These are phyloP conservation scores for Dione vanillae DNA, from an alignment of 2,888 invertebrate genomes.

Conservation along the genomic window DNA sequence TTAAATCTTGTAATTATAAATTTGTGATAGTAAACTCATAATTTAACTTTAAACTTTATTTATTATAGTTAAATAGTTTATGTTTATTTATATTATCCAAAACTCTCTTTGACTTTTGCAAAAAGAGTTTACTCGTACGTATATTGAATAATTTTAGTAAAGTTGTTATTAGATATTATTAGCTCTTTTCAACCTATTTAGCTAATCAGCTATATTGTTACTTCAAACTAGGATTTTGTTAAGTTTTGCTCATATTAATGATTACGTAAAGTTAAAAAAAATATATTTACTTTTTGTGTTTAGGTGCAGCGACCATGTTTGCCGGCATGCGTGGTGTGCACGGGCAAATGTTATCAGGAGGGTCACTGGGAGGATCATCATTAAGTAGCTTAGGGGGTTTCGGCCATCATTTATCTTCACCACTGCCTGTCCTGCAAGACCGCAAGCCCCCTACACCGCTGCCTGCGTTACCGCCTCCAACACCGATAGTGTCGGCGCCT, in stretches of 20 bases:
- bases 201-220: no score
- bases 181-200: no score
- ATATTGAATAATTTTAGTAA: no score
- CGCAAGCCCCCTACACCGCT: constrained; percentile 85
- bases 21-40: no score
- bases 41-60: no score
- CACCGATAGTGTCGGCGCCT: constrained; percentile 56
- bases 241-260: not conserved
- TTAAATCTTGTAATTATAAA: no score
- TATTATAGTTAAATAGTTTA: no score
- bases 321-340: constrained; percentile 75
- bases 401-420: constrained; percentile 63
- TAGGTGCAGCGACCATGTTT: constrained; percentile 73
- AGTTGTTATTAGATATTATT: no score
- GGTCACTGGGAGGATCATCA: constrained; percentile 58
- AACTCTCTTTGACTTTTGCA: no score
- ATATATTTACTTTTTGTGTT: constrained; percentile 4
- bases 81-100: no score
- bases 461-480: constrained; percentile 78
- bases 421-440: constrained; percentile 77
- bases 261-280: not conserved
- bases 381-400: constrained; percentile 69
- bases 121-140: no score
- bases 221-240: not conserved
- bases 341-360: constrained; percentile 72